phyloP scores from a whole-genome alignment of 1,140 invertebrate genomes.

The Sminthurides bifidus region DNA sequence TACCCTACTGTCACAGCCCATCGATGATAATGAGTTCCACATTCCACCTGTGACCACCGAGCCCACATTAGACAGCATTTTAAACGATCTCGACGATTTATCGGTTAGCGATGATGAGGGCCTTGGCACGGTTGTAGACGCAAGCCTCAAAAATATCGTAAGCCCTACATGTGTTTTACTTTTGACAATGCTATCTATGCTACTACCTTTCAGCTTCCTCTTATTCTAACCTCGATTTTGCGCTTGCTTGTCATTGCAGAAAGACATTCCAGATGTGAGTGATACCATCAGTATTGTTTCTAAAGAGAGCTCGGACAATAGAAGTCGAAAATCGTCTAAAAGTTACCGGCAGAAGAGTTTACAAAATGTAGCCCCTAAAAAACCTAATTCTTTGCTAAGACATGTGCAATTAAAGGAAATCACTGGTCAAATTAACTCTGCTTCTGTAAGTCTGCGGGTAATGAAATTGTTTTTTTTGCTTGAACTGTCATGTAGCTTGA shows the following conservation, averaged over 20 bases:
- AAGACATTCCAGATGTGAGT: slow-evolving; percentile 33
- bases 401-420: slow-evolving; percentile 72
- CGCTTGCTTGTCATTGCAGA: slow-evolving; percentile 8
- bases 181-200: neutral
- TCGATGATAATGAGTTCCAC: slow-evolving; percentile 68
- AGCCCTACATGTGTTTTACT: neutral
- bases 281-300: slow-evolving; percentile 36
- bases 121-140: slow-evolving; percentile 6
- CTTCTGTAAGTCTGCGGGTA: slow-evolving; percentile 47
- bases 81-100: slow-evolving; percentile 59
- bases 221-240: neutral
- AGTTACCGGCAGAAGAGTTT: slow-evolving; percentile 30
- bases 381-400: slow-evolving; percentile 57
- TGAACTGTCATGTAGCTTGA: neutral
- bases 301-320: slow-evolving; percentile 33
- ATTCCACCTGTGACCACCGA: slow-evolving; percentile 61
- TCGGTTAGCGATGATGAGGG: slow-evolving; percentile 47
- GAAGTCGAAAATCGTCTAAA: slow-evolving; percentile 33
- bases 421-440: slow-evolving; percentile 70
- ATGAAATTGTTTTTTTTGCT: neutral
- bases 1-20: slow-evolving; percentile 14
- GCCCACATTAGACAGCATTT: slow-evolving; percentile 72
- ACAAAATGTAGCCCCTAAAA: slow-evolving; percentile 32
- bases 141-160: slow-evolving; percentile 10
- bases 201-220: neutral